These are phyloP conservation scores for Lophotriccus pileatus DNA, from an alignment of 2,797 vertebrate genomes.

Conservation along the genomic window DNA sequence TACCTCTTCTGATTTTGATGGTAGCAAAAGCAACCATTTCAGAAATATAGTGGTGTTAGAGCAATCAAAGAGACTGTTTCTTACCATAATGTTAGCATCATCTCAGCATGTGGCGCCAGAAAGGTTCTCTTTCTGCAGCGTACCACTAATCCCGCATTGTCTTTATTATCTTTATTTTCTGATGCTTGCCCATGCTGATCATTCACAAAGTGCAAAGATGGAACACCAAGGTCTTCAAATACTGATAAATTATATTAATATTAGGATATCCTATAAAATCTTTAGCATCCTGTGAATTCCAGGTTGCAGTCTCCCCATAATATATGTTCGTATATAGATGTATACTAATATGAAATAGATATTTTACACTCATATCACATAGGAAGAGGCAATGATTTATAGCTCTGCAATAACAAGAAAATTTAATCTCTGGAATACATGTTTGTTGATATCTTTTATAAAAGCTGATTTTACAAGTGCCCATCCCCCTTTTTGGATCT, in stretches of 20 bases:
- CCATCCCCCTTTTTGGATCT: neutral
- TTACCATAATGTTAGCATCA: slow-evolving; percentile 80
- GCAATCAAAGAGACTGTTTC: slow-evolving; percentile 79
- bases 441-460: neutral
- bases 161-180: slow-evolving; percentile 63
- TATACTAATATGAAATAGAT: neutral
- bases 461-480: neutral
- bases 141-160: slow-evolving; percentile 64
- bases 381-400: neutral
- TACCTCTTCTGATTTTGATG: slow-evolving; percentile 76
- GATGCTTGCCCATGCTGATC: slow-evolving; percentile 1
- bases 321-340: neutral
- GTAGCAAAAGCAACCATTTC: slow-evolving; percentile 56
- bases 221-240: neutral
- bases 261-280: neutral
- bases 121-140: slow-evolving; percentile 70
- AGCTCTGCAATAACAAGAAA: neutral
- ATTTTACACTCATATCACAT: neutral
- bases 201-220: neutral
- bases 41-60: slow-evolving; percentile 71
- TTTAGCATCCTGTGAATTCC: neutral
- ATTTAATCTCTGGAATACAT: neutral
- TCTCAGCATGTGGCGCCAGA: slow-evolving; percentile 79
- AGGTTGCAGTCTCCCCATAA: neutral
- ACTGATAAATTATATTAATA: slow-evolving; percentile 11